Evolutionary conservation across 2,113 vertebrate genomes (phyloP), one percentile per base, ranked within the genome.

Genomic region (Indicator indicator): DNA sequence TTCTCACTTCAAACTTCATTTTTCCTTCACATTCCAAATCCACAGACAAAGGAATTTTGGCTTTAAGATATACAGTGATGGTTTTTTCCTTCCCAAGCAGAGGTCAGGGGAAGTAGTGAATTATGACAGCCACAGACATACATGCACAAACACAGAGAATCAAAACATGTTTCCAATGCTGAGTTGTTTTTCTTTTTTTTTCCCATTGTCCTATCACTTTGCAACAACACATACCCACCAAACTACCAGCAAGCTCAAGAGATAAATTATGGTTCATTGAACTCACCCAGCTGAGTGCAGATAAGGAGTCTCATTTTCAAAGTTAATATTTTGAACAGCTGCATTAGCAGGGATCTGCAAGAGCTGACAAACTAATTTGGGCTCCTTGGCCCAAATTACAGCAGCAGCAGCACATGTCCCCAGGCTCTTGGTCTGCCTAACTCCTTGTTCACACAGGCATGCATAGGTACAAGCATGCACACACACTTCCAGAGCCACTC

Each of bases 51-150:
- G 63, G 82, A 94, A 95, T 91, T 85, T 94, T 76, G 78, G 27
- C 78, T 94, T 90, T 33, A 54, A 85, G 79, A 83, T 87, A 80
- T 15, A 26, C 56, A 91, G 38, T 62, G 50, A 48, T 4, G 46
- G 46, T 21, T 55, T 88, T 69, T 54, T 94, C 40, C 64, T 88
- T 59, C 54, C 69, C 83, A 83, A 83, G 62, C 46, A 42, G 48
- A 88, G 76, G 72, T 91, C 89, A 93, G 36, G 56, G 59, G 85
- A 95, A 96, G 77, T 75, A 93, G 86, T 90, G 82, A 93, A 93
- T 91, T 95, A 93, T 62, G 72, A 46, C 71, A 93, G 63, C 87
- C 44, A 60, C 24, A 83, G 20, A 85, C 9, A 72, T 2, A 12
- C 24, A 79, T 52, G 59, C 21, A 92, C 2, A 79, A 46, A 48